Evolutionary conservation across 2,797 vertebrate species (phyloP), one percentile per base, ranked within the genome.

Genomic region (Rhadinocentrus ornatus): DNA sequence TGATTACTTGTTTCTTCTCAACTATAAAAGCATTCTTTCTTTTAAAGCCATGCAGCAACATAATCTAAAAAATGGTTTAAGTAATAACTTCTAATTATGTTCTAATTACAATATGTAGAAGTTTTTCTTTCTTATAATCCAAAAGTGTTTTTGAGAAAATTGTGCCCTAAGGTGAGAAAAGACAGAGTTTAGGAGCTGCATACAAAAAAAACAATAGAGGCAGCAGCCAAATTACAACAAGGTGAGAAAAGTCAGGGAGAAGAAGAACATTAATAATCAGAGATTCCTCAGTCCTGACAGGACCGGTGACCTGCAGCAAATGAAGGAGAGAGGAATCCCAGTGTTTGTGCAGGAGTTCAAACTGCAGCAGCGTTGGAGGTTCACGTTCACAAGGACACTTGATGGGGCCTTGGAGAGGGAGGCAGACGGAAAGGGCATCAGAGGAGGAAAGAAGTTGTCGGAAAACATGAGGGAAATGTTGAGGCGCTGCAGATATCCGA

Each of bases 251-350:
- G 12, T 62, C 56, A 41, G 3, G 3, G 35, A 48, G 32, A 73
- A 62, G n/a, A 69, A 3, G 41, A 20, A 44, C 18, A 7, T 44
- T 18, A 44, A 76, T 58, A 41, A 57, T 66, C 39, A 71, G 71
- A 87, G 61, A 86, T 83, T 80, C 78, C 50, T 69, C 29, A 16
- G 59, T 66, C 75, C 77, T 86, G 74, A 88, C 67, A 16, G 81
- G 56, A 39, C 62, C 2, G 6, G 4, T 6, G 54, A 63, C 55
- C 39, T 73, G 37, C 62, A 63, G 60, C 26, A 73, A 34, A 56
- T 4, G 24, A 61, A 15, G 29, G 26, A 50, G 56, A 39, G 44
- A 78, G 58, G 46, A 80, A 61, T 78, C 3, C 53, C n/a, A 48
- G 18, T 34, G 0, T 71, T 20, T 64, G 62, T 20, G 56, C 31